Evolutionary conservation across 2,888 invertebrate species (phyloP), one percentile per base, ranked within the genome.

Genomic region (Carcina quercana): DNA sequence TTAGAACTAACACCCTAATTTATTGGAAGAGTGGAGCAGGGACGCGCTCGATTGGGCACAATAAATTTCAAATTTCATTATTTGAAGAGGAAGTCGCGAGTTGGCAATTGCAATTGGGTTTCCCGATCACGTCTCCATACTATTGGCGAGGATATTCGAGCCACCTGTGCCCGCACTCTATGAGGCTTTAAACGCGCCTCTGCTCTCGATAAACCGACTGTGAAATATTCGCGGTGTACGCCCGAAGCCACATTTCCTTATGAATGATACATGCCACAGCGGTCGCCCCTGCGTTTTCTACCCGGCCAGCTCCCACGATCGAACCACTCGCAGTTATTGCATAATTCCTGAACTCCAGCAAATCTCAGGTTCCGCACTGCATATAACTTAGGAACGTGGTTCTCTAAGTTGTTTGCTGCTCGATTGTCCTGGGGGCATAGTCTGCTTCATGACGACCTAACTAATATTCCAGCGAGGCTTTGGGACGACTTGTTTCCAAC

Each of bases 61-160:
- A 78, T 79, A 79, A 78, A 79, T 78, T 80, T 78, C 66, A 78
- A 76, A 79, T 78, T 78, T 78, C 74, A 76, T 79, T 78, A 78
- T 78, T 78, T 78, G 75, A 76, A 74, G 66, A 79, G 75, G 72
- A 75, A 72, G 71, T 73, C 72, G 70, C 72, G 67, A 73, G 68
- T 69, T 72, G 68, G 67, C 74, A 71, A 73, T 73, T 64, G 70
- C 67, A 51, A 71, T 74, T 68, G 60, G 60, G 71, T 65, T 78
- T 76, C 71, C 80, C 67, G 76, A 76, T 79, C 79, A 80, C 79
- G 80, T 79, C 76, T 70, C 58, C 58, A 68, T 76, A 69, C 70
- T 79, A 80, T 80, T 78, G 78, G 76, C 70, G 71, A 59, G 74
- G 76, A 74, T 80, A 80, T 80, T 73, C 57, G 63, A 69, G 70